These are phyloP conservation scores for Sphaeramia orbicularis DNA, from an alignment of 2,797 vertebrate species.

Conservation along the genomic window DNA sequence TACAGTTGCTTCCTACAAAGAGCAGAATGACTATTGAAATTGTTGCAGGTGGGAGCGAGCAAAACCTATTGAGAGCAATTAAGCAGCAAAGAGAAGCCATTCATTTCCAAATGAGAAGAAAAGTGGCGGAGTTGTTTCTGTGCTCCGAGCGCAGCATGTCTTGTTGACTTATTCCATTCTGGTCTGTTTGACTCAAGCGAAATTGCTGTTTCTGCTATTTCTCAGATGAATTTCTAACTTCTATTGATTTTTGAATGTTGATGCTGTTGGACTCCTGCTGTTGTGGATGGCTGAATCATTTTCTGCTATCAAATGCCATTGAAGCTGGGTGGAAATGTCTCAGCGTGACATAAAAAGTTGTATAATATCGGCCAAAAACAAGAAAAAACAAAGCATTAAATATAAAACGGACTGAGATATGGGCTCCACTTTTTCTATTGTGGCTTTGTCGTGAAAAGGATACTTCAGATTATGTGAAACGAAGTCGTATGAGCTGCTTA, in stretches of 20 bases:
- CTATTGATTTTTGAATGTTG: constrained; percentile 4
- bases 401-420: background rate
- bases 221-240: constrained; percentile 3
- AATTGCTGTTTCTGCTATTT: constrained; percentile 5
- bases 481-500: no score
- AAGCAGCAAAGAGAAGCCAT: background rate
- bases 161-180: background rate
- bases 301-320: background rate
- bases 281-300: constrained; percentile 11
- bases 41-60: background rate
- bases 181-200: background rate
- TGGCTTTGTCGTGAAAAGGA: background rate
- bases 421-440: background rate
- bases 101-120: background rate
- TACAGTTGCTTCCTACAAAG: background rate
- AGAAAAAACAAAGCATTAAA: constrained; percentile 19
- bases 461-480: no score
- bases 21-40: background rate
- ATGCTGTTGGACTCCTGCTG: constrained; percentile 8
- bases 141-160: constrained; percentile 1
- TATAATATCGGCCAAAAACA: background rate
- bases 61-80: background rate
- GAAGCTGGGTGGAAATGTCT: constrained; percentile 13
- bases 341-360: background rate
- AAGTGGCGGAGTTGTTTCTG: background rate